phyloP scores from a whole-genome alignment of 2,888 invertebrate genomes.

The Lamellibrachia columna region DNA sequence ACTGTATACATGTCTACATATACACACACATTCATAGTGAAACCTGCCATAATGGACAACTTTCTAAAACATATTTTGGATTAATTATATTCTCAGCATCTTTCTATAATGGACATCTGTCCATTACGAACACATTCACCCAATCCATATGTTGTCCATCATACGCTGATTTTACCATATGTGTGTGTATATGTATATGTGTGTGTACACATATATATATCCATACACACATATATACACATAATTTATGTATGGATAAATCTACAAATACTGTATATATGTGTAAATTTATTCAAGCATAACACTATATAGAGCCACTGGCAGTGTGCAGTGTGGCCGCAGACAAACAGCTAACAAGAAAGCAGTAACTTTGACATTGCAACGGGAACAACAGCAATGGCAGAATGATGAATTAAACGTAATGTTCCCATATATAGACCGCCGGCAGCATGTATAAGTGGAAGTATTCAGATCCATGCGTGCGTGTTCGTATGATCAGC shows the following conservation, averaged over 20 bases:
- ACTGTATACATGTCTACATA: neutral
- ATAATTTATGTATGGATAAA: neutral
- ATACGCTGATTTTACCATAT: neutral
- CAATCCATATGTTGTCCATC: neutral
- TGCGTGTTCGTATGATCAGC: neutral
- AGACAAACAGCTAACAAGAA: slow-evolving; percentile 10
- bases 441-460: neutral
- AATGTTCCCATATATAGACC: neutral
- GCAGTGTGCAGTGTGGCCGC: neutral
- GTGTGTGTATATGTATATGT: neutral
- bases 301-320: neutral
- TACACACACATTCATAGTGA: neutral
- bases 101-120: neutral
- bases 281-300: neutral
- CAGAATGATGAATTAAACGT: neutral
- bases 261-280: neutral
- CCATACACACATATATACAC: neutral
- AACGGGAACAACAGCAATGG: neutral
- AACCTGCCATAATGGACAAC: neutral
- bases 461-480: neutral
- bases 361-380: neutral
- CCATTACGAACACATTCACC: neutral
- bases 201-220: neutral
- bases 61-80: neutral
- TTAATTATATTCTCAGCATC: neutral